Evolutionary conservation across 2,797 vertebrate genomes (phyloP), one percentile per base, ranked within the genome.

Genomic region (Tarsius wallacei): DNA sequence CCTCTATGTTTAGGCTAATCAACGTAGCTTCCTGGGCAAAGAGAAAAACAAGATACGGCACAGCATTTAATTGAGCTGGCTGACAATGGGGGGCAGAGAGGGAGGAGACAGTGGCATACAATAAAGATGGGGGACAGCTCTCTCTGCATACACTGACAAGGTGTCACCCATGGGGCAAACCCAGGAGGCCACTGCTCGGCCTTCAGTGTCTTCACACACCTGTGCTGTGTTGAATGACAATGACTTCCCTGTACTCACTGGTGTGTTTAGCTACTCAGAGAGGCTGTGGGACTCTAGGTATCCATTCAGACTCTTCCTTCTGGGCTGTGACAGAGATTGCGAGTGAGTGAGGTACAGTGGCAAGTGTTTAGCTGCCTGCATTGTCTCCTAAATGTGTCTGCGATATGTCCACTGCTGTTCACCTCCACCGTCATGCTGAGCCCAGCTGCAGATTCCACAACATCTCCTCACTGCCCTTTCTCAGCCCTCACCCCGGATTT

Each of bases 401-500:
- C 31, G 66, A 0, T 19, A 82, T 86, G 83, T 33, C 63, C 53
- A 14, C 24, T n/a, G 24, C 28, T 42, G 7, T 36, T 28, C 33
- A 80, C 8, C 4, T 73, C 77, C 42, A 11, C 1, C 0, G 7
- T 24, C 15, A 51, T 13, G 26, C 11, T 7, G 17, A 26, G 71
- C n/a, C 63, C 78, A 59, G 57, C 31, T 0, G 2, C 2, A 3
- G 28, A 3, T 0, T 12, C 33, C 5, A 42, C 31, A 0, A 1
- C 2, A 10, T 16, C 21, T 36, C 22, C 59, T 59, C n/a, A 11
- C 47, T 33, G 63, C 8, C 63, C 59, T 9, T 73, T 16, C 76
- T 63, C 5, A 0, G 33, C 77, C 59, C 31, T 36, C 19, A 7
- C n/a, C 21, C 13, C 12, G 74, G 17, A 13, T 12, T 47, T 19